Conservation (phyloP, 2,797 vertebrate genomes). For the Lutjanus campechanus region DNA sequence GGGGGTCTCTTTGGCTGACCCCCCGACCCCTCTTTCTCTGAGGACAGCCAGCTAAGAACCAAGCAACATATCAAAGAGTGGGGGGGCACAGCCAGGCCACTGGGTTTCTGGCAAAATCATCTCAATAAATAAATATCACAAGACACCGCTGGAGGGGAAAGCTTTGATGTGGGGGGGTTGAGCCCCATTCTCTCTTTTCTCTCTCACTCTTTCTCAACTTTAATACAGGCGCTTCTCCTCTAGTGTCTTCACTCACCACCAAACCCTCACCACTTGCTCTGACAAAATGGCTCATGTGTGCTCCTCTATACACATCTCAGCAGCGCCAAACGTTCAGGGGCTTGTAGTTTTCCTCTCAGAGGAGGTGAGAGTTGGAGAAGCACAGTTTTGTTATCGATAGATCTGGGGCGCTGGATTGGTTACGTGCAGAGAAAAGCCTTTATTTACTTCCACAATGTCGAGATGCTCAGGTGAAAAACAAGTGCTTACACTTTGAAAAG, state of each 20-base stretch:
- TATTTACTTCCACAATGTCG: constrained; percentile 50
- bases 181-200: constrained; percentile 79
- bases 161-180: constrained; percentile 85
- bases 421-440: constrained; percentile 47
- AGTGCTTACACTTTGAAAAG: constrained; percentile 46
- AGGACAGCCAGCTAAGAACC: constrained; percentile 84
- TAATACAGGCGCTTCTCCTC: constrained; percentile 74
- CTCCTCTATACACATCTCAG: constrained; percentile 61
- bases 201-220: constrained; percentile 77
- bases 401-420: constrained; percentile 60
- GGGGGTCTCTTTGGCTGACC: constrained; percentile 81
- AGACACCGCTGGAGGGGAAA: constrained; percentile 82
- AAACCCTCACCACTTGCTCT: constrained; percentile 79
- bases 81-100: constrained; percentile 81
- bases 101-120: constrained; percentile 87
- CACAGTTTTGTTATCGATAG: constrained; percentile 70
- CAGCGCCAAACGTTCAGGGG: constrained; percentile 69
- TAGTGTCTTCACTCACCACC: constrained; percentile 75
- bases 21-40: constrained; percentile 76
- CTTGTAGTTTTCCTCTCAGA: constrained; percentile 65
- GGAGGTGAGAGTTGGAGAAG: constrained; percentile 68
- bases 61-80: constrained; percentile 86
- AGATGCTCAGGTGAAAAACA: constrained; percentile 57
- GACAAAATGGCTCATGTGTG: constrained; percentile 80
- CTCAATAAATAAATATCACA: constrained; percentile 89